phyloP scores from a whole-genome alignment of 2,797 vertebrate genomes.

The Helicolenus hilgendorfi region DNA sequence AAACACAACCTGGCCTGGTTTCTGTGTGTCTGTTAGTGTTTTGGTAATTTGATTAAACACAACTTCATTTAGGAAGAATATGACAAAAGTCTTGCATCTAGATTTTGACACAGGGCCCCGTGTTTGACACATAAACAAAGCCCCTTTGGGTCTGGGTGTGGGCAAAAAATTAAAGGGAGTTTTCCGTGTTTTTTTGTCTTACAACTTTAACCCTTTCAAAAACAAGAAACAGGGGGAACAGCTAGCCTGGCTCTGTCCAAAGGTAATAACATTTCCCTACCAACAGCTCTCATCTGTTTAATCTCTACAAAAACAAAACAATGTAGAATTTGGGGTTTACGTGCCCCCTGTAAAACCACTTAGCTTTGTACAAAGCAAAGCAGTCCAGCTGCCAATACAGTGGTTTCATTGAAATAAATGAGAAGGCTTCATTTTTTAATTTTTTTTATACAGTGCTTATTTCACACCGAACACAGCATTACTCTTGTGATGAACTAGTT shows the following conservation, averaged over 20 bases:
- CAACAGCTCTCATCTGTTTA: background rate
- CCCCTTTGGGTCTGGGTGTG: too few relatives aligned
- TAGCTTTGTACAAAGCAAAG: background rate
- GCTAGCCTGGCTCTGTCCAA: background rate
- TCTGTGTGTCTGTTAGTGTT: background rate
- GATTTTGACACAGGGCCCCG: background rate
- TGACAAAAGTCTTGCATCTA: too few relatives aligned
- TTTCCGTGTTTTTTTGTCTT: too few relatives aligned
- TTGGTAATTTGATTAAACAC: background rate
- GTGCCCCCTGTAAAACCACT: background rate
- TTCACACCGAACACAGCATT: background rate
- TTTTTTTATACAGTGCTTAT: background rate
- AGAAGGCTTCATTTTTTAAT: background rate
- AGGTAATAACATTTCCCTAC: background rate
- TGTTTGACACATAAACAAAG: background rate
- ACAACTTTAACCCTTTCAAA: background rate
- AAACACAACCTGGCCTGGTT: background rate
- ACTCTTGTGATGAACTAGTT: background rate
- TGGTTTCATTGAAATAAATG: background rate
- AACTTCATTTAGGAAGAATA: background rate
- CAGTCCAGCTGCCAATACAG: background rate
- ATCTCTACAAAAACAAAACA: background rate
- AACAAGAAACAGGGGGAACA: accelerated
- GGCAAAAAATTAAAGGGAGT: background rate
- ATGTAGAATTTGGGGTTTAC: background rate